phyloP scores from a whole-genome alignment of 35 echinoderm and acorn worm genomes.

The Lytechinus variegatus region DNA sequence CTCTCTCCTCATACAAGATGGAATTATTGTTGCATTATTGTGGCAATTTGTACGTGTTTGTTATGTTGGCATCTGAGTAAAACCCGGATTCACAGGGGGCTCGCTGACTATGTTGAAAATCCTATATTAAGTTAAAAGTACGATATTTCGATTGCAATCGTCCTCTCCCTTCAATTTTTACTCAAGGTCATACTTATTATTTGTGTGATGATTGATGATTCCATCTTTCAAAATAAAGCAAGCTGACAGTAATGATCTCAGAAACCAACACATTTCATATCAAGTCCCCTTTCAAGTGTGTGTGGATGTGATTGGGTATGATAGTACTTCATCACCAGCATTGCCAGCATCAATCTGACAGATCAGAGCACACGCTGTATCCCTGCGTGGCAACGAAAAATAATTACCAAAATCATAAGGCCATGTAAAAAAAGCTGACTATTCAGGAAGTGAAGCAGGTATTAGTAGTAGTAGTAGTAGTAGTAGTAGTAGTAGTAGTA shows the following conservation, averaged over 20 bases:
- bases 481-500: too few species aligned
- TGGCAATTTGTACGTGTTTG: background rate
- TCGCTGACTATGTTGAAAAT: background rate
- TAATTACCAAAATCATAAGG: too few species aligned
- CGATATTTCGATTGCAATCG: background rate
- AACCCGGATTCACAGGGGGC: background rate
- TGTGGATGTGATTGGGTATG: too few species aligned
- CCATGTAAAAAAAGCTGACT: too few species aligned
- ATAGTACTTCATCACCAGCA: too few species aligned
- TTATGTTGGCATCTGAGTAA: background rate
- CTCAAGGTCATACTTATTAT: background rate
- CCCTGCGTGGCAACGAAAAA: too few species aligned
- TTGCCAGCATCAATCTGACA: too few species aligned
- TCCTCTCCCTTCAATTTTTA: background rate
- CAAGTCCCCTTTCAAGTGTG: too few species aligned
- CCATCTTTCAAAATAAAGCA: background rate
- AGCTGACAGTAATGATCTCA: background rate
- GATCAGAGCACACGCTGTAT: too few species aligned
- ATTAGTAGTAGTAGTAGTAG: too few species aligned
- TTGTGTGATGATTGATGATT: background rate
- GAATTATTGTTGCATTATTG: background rate
- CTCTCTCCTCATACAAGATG: background rate
- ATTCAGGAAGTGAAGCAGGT: too few species aligned
- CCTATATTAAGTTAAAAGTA: background rate
- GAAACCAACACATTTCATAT: background rate